Evolutionary conservation across 1,140 invertebrate genomes (phyloP), one percentile per base, ranked within the genome.

Genomic region (Andricus grossulariae): DNA sequence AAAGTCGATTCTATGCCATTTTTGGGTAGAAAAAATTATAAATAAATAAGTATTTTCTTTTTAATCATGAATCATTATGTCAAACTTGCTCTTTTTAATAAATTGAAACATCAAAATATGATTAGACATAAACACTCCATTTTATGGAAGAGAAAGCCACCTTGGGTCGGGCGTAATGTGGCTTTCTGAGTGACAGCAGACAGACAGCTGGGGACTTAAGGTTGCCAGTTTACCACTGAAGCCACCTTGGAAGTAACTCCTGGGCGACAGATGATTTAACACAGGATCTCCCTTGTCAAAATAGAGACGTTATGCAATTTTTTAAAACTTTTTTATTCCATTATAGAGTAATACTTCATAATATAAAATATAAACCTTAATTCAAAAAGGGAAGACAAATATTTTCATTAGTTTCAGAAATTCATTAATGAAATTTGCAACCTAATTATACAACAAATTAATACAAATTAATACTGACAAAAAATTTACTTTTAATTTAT

Each of bases 211-310:
- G 49, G 60, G 66, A 71, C 51, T 50, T 52, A 51, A 55, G 66
- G 74, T 66, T 76, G 74, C 66, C 66, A 71, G 66, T 66, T 66
- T 76, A 60, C 66, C 66, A 71, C 74, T 18, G 51, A 71, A 76
- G 66, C 60, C 60, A 71, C 21, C 21, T 8, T 57, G 60, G 15
- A 16, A 45, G 66, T 66, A 71, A 21, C 74, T 76, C 25, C 15
- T 39, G 60, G 60, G 60, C 60, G 74, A 76, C 74, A 76, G 74
- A 76, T 76, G 74, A 76, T 76, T 76, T 76, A 76, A 76, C 74
- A 71, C 71, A 50, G 57, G 74, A 71, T 52, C 70, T 52, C 21
- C 50, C 66, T 71, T 76, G 74, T 76, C 66, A 76, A 76, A 71
- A 76, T 71, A 25, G 8, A 16, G 13, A 21, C 18, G 8, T n/a